A percentile compares a stretch with the other conserved stretches of the same genome.
Evolutionary conservation across 2,113 vertebrate genomes (phyloP).

Genomic region (Gasterosteus aculeatus): DNA sequence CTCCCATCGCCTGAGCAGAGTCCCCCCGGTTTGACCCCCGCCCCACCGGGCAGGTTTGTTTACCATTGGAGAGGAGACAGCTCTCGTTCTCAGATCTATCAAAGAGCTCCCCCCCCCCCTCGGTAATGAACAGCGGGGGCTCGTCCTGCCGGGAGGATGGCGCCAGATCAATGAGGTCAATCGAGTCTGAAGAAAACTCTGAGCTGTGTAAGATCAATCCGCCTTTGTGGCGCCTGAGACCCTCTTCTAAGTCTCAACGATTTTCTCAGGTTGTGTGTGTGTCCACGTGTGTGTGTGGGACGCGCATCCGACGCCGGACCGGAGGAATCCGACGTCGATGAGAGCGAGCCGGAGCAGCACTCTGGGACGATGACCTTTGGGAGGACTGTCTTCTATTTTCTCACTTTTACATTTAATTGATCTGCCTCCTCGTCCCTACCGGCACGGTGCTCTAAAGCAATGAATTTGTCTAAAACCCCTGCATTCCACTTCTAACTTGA

Average conservation of each 20-base stretch:
- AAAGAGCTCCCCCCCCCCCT: constrained; percentile 13
- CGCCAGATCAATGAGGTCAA: constrained; percentile 45
- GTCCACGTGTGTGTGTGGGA: background rate
- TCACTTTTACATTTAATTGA: no score
- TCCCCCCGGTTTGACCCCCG: constrained; percentile 21
- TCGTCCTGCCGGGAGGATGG: constrained; percentile 25
- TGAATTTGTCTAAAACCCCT: background rate
- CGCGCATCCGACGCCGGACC: constrained; percentile 16
- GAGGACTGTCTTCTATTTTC: no score
- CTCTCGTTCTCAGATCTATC: constrained; percentile 6
- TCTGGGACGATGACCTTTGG: background rate
- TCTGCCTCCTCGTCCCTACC: no score
- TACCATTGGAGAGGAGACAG: background rate
- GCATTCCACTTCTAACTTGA: background rate
- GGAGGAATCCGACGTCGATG: constrained; percentile 1
- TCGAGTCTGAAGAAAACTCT: constrained; percentile 25
- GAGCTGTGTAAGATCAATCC: constrained; percentile 44
- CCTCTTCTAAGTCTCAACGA: constrained; percentile 18
- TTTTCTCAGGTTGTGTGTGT: constrained; percentile 6
- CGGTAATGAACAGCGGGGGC: constrained; percentile 32
- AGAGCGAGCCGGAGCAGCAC: background rate
- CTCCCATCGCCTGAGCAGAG: no score
- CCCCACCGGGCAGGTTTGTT: constrained; percentile 3
- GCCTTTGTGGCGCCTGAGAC: constrained; percentile 28
- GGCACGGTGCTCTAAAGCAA: no score